Conservation (phyloP, 2,797 vertebrate genomes). For the Natrix natrix region DNA sequence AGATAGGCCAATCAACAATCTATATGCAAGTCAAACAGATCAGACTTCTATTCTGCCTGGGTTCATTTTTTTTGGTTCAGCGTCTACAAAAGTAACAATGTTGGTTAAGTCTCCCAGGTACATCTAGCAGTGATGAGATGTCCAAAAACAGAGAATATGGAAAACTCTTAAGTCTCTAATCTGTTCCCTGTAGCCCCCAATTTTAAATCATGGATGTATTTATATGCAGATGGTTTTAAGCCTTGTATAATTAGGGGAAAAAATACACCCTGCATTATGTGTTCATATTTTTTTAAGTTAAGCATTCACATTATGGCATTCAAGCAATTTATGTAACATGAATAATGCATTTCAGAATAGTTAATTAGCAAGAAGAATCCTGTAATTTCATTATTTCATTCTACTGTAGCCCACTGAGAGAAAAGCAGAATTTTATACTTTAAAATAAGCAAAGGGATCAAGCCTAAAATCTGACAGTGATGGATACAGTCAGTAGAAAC, state of each 20-base stretch:
- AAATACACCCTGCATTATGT: constrained; percentile 25
- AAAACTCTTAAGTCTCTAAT: constrained; percentile 24
- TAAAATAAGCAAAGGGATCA: constrained; percentile 6
- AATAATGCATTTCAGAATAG: constrained; percentile 40
- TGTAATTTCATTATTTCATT: constrained; percentile 36
- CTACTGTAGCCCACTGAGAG: constrained; percentile 11
- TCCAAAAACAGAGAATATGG: constrained; percentile 42
- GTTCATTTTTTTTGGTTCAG: constrained; percentile 41
- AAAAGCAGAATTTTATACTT: constrained; percentile 19
- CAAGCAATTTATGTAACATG: constrained; percentile 35
- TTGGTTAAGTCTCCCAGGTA: constrained; percentile 53
- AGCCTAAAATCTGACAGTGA: not conserved
- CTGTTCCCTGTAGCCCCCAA: constrained; percentile 22
- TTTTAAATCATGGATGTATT: constrained; percentile 47
- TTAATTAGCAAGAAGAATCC: constrained; percentile 33
- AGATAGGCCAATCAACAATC: constrained; percentile 40
- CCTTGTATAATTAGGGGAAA: constrained; percentile 20
- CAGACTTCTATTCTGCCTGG: constrained; percentile 30
- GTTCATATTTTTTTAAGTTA: constrained; percentile 34
- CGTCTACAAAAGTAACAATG: constrained; percentile 22
- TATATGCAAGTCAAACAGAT: constrained; percentile 44
- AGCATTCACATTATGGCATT: constrained; percentile 44
- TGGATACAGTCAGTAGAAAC: not conserved
- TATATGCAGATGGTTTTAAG: constrained; percentile 41
- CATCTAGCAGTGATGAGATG: constrained; percentile 12